Evolutionary conservation across 2,888 invertebrate genomes (phyloP), one percentile per base, ranked within the genome.

Genomic region (Eupithecia dodoneata): DNA sequence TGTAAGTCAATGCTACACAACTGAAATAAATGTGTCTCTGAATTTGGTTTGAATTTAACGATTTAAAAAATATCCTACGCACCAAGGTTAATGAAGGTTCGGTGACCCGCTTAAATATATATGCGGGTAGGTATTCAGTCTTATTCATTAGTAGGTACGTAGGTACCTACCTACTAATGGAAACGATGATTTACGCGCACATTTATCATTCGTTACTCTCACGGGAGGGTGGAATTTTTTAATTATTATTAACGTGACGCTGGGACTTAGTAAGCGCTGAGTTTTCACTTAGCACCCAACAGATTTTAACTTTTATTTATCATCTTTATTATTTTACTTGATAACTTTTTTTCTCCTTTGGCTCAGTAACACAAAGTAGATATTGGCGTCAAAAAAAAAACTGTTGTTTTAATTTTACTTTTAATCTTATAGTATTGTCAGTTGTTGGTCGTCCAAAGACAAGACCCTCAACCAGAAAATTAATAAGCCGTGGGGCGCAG

Each of bases 151-250:
- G 30, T 30, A 30, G 30, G 30, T 30, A 30, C 30, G 30, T 30
- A 30, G 30, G 30, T 41, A 15, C 15, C 42, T 42, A 42, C 15
- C 13, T 41, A 13, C 66, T 66, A 41, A 65, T 65, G 41, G 13
- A 65, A 3, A 42, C 42, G 66, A 66, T 66, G 66, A 66, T 66
- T 66, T 66, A 66, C 66, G 13, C 15, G 66, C 13, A 42, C 42
- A 66, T 66, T 66, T 66, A 66, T 66, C 66, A 66, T 66, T 66
- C 42, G 42, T 66, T 30, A 30, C 42, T 66, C 66, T 66, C 66
- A 42, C 66, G 66, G 42, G 42, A 42, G 41, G 65, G 59, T 3
- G 18, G 63, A 63, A 66, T 13, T 66, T 65, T 65, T 66, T 66
- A 42, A 66, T 66, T 66, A 66, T 42, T 42, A 42, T 66, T 42